These are phyloP conservation scores for Periplaneta americana DNA, from an alignment of 1,140 invertebrate species.

Conservation along the genomic window DNA sequence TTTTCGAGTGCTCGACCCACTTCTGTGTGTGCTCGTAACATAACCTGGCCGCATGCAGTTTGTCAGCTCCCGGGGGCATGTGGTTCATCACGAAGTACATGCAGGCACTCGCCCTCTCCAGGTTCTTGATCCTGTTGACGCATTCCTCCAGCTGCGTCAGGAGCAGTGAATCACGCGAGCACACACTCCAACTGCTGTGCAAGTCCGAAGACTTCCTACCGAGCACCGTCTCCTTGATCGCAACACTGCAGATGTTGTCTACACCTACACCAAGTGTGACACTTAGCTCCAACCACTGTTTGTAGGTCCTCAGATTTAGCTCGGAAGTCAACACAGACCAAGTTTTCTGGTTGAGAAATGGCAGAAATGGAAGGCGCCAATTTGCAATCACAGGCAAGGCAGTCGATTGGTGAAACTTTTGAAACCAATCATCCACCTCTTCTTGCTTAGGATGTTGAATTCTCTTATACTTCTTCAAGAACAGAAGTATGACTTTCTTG, in stretches of 20 bases:
- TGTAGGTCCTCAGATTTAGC: conserved; percentile 38
- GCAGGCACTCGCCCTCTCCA: conserved; percentile 32
- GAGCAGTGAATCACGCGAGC: conserved; percentile 19
- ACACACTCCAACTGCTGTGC: not conserved
- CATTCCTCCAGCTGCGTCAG: conserved; percentile 37
- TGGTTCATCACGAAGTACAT: conserved; percentile 40
- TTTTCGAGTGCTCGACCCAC: conserved; percentile 13
- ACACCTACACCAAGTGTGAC: conserved; percentile 33
- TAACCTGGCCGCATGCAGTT: conserved; percentile 37
- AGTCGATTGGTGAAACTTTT: conserved; percentile 30
- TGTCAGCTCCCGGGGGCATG: conserved; percentile 38
- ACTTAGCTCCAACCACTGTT: conserved; percentile 38
- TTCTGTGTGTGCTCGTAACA: conserved; percentile 31
- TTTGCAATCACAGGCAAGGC: conserved; percentile 35
- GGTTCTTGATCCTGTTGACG: conserved; percentile 32
- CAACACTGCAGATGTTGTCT: conserved; percentile 36
- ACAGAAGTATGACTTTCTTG: not conserved
- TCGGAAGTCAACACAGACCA: conserved; percentile 35
- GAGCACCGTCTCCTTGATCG: conserved; percentile 19
- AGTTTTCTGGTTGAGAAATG: conserved; percentile 19
- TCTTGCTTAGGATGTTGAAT: conserved; percentile 30
- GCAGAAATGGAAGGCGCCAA: conserved; percentile 37
- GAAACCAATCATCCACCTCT: conserved; percentile 36
- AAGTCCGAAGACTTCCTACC: not conserved
- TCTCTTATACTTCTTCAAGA: conserved; percentile 15